phyloP scores from a whole-genome alignment of 2,797 vertebrate genomes.

The Cichlasoma orientale region DNA sequence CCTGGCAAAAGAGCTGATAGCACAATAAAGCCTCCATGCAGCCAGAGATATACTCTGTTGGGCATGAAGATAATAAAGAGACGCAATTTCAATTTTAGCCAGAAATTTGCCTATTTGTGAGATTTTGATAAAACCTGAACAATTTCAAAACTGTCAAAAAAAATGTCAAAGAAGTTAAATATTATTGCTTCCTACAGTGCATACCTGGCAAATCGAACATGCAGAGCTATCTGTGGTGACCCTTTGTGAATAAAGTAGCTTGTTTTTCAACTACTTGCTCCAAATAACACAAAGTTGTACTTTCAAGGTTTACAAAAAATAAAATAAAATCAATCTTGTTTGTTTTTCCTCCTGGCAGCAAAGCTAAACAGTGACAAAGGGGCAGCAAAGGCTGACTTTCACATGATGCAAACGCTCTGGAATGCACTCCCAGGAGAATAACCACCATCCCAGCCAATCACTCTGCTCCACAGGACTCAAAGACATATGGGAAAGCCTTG shows the following conservation, averaged over 20 bases:
- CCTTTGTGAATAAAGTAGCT: neutral
- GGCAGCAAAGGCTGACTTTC: slow-evolving; percentile 68
- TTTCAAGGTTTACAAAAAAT: slow-evolving; percentile 1
- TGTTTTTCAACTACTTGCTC: neutral
- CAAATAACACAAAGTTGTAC: neutral
- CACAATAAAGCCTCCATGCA: neutral
- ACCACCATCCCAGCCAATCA: slow-evolving; percentile 36
- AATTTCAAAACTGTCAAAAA: neutral
- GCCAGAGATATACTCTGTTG: neutral
- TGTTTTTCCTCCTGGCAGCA: slow-evolving; percentile 52
- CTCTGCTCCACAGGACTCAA: slow-evolving; percentile 34
- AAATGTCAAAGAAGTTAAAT: neutral
- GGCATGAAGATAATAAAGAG: neutral
- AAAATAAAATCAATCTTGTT: slow-evolving; percentile 27
- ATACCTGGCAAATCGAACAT: neutral
- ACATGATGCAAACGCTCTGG: slow-evolving; percentile 77
- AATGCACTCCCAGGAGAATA: slow-evolving; percentile 70
- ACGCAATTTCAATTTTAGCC: neutral
- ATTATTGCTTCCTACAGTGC: neutral
- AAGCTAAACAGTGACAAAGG: slow-evolving; percentile 48
- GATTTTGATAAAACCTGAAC: neutral
- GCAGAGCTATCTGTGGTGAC: neutral
- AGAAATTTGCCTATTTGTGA: neutral
- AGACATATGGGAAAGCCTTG: slow-evolving; percentile 41
- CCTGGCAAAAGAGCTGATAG: slow-evolving; percentile 41